Conservation (phyloP, 2,797 vertebrate genomes). For the Tympanoctomys barrerae region DNA sequence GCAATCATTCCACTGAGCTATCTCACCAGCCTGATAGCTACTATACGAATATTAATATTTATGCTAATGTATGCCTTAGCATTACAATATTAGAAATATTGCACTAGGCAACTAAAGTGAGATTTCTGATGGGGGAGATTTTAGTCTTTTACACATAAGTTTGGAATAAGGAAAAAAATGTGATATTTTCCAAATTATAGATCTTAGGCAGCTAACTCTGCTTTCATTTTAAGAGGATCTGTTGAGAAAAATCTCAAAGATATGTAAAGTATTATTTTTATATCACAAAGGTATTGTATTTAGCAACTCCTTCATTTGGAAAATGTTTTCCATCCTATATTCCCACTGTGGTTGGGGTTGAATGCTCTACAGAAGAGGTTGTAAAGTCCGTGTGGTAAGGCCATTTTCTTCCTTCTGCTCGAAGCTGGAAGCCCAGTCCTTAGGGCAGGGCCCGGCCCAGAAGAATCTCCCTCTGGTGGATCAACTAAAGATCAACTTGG, state of each 20-base stretch:
- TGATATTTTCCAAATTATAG: constrained; percentile 10
- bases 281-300: not conserved
- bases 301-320: not conserved
- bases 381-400: not conserved
- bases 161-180: constrained; percentile 37
- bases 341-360: not conserved
- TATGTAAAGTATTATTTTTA: not conserved
- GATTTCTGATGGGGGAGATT: not conserved
- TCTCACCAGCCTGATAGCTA: not conserved
- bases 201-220: not conserved
- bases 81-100: not conserved
- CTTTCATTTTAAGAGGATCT: not conserved
- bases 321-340: not conserved
- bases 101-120: not conserved
- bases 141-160: not conserved
- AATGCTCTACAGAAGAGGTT: not conserved
- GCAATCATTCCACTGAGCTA: too few species aligned
- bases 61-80: not conserved
- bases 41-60: not conserved
- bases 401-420: not conserved
- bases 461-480: not conserved
- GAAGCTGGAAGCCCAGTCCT: not conserved
- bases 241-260: not conserved
- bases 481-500: not conserved
- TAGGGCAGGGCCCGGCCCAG: not conserved